Evolutionary conservation across 2,888 invertebrate species (phyloP), one percentile per base, ranked within the genome.

Genomic region (Drepana falcataria): DNA sequence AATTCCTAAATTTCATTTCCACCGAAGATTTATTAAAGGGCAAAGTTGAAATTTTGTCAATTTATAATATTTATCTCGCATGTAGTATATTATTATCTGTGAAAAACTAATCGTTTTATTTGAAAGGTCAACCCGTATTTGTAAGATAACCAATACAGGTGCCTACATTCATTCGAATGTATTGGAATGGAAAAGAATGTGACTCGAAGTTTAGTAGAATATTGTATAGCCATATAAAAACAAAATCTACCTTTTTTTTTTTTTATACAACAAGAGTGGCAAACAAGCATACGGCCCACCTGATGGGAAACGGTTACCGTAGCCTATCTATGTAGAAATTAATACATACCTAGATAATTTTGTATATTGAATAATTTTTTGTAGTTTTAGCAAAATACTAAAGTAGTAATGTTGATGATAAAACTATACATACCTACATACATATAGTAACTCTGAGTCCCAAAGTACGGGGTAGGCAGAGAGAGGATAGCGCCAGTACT

Each of bases 31-130:
- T 73, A 75, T 69, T 40, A 66, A 69, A 79, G 82, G 82, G 81
- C 78, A 81, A 68, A 83, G 85, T 73, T 81, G 73, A 70, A 68
- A 74, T 82, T 81, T 81, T 73, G 70, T 83, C 74, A 79, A 69
- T 40, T 64, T 52, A 49, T 63, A 73, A 73, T 67, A 70, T 57
- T 58, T 52, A 64, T 71, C 63, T 73, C 63, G 58, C 55, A 68
- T 68, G 53, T 53, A 57, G 69, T 65, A 59, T 58, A 57, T 59
- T 68, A 73, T 73, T 64, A 69, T 47, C 57, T 57, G 51, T 57
- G 55, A 68, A 73, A 72, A 73, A 65, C 68, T 69, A 70, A 73
- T 66, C 59, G 59, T 64, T 60, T 61, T 63, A 57, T 65, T 69
- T 61, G 59, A 66, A 62, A 55, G 55, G 54, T 61, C 57, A 51